Conservation (phyloP, 2,888 invertebrate species). For the Ligdia adustata region DNA sequence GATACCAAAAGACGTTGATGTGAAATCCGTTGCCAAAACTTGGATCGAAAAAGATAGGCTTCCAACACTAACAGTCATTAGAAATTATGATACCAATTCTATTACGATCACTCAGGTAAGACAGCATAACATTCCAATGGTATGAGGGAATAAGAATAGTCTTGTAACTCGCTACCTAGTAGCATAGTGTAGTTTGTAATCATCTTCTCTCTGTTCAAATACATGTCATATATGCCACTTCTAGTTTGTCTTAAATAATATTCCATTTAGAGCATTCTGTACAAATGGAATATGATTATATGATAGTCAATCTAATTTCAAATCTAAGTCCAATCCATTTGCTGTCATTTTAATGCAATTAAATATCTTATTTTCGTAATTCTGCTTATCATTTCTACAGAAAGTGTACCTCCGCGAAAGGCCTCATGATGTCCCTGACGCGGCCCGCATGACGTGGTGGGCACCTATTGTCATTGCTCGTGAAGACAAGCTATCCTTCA, state of each 20-base stretch:
- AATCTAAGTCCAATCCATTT: too few species aligned
- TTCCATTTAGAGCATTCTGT: too few species aligned
- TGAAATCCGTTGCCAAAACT: constrained; percentile 89
- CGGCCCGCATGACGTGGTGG: constrained; percentile 89
- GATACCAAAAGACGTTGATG: constrained; percentile 75
- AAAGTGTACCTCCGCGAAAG: constrained; percentile 89
- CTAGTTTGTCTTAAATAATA: too few species aligned
- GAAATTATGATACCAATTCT: constrained; percentile 86
- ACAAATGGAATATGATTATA: too few species aligned
- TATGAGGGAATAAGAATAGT: too few species aligned
- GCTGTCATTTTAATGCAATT: too few species aligned
- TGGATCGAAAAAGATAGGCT: constrained; percentile 93
- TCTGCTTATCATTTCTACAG: constrained; percentile 55
- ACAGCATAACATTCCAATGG: neutral
- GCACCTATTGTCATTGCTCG: constrained; percentile 87
- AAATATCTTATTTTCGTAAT: too few species aligned
- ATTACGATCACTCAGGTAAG: constrained; percentile 86
- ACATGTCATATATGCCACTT: too few species aligned
- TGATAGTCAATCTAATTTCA: too few species aligned
- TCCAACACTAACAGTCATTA: constrained; percentile 88
- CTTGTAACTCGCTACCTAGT: too few species aligned
- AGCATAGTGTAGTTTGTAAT: too few species aligned
- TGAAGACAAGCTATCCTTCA: constrained; percentile 84
- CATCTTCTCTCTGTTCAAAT: too few species aligned
- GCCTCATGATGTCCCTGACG: constrained; percentile 88